These are phyloP conservation scores for Oxycera nigricornis DNA, from an alignment of 2,888 invertebrate species.

Conservation along the genomic window DNA sequence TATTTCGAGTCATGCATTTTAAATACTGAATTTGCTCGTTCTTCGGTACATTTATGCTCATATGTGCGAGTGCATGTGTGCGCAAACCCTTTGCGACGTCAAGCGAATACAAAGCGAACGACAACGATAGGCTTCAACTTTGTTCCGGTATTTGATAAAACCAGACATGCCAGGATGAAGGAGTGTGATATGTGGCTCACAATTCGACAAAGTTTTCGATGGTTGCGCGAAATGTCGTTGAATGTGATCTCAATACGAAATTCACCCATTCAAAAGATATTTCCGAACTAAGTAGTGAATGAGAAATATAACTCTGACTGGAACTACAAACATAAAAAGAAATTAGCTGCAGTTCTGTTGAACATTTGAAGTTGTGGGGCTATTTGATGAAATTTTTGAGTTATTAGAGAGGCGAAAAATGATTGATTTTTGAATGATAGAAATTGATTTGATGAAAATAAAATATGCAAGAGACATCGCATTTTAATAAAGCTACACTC, in stretches of 20 bases:
- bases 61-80: not conserved
- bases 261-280: too few species aligned
- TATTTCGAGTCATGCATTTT: conserved; percentile 43
- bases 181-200: conserved; percentile 2
- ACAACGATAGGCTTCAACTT: conserved; percentile 31
- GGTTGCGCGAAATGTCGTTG: not conserved
- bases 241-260: not conserved
- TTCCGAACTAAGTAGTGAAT: too few species aligned
- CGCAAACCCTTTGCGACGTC: not conserved
- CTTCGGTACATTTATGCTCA: conserved; percentile 9
- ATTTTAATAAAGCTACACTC: too few species aligned
- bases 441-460: too few species aligned
- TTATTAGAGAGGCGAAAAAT: too few species aligned
- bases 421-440: too few species aligned
- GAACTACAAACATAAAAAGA: too few species aligned
- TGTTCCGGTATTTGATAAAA: conserved; percentile 25
- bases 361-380: too few species aligned
- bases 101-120: not conserved
- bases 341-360: too few species aligned
- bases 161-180: not conserved
- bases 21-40: conserved; percentile 35
- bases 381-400: too few species aligned
- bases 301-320: too few species aligned
- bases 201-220: not conserved
- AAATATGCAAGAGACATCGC: too few species aligned